Evolutionary conservation across 2,113 vertebrate species (phyloP), one percentile per base, ranked within the genome.

Genomic region (Megalops atlanticus): DNA sequence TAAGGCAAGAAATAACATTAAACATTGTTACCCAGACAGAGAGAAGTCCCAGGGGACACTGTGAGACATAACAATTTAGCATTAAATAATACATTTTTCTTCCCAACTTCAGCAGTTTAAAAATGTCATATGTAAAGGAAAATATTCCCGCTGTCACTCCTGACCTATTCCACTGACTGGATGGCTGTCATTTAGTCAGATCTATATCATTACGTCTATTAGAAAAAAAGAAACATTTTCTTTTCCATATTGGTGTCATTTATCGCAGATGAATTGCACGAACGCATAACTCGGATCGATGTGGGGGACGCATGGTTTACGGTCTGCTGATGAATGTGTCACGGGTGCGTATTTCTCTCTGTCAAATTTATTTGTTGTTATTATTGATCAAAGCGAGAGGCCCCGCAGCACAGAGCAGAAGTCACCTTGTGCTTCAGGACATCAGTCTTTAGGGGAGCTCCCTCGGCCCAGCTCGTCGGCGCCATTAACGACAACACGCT

Each of bases 341-440:
- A 79, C 87, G 79, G 70, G 83, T 84, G 76, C 83, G 87, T 33
- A 83, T 79, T 86, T 77, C 85, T 84, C 86, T 83, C 85, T 82
- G 81, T 86, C 89, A 85, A 88, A 87, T 87, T 91, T 77, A 79
- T 78, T 81, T 80, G 58, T 85, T 80, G 88, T 91, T 91, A 90
- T 92, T 93, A 93, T 94, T 88, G 91, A 94, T 94, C 92, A 92
- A 89, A 87, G 86, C 75, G 82, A 91, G 90, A 85, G 91, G 93
- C 87, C 91, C 90, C 90, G 90, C 89, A 87, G 88, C 92, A 88
- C 73, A 80, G 89, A 89, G 87, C 89, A 86, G 92, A 93, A 94
- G 93, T 94, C 92, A 94, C 93, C 94, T 94, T 94, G 89, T 92
- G 91, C 92, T 92, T 91, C 92, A 83, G 87, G 84, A 90, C 86